These are phyloP conservation scores for Bombus consobrinus DNA, from an alignment of 1,140 invertebrate genomes.

Conservation along the genomic window DNA sequence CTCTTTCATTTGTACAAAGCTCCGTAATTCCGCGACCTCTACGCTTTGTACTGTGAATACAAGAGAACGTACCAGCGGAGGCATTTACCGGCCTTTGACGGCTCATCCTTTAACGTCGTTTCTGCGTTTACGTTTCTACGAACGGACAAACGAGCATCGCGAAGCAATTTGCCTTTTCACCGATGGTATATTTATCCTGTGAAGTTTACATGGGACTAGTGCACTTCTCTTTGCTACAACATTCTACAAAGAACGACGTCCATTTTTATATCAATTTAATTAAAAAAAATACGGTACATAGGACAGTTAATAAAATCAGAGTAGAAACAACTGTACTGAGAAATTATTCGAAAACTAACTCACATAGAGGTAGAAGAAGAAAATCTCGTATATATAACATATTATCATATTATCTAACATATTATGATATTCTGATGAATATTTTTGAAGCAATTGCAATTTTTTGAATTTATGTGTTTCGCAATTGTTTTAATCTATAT, in stretches of 20 bases:
- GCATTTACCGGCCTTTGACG: conserved; percentile 33
- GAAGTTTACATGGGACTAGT: background rate
- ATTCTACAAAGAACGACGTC: background rate
- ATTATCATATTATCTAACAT: too few relatives aligned
- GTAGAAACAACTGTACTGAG: too few relatives aligned
- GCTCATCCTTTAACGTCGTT: conserved; percentile 32
- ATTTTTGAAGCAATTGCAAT: too few relatives aligned
- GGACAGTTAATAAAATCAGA: too few relatives aligned
- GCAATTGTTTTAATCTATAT: too few relatives aligned
- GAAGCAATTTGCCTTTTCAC: conserved; percentile 35
- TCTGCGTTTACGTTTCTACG: conserved; percentile 23
- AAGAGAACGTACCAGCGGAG: background rate
- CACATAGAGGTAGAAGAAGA: too few relatives aligned
- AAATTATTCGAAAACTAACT: too few relatives aligned
- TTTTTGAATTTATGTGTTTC: too few relatives aligned
- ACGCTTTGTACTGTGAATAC: conserved; percentile 24
- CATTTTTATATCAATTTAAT: background rate
- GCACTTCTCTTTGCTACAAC: background rate
- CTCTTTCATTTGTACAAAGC: conserved; percentile 21
- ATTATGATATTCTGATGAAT: too few relatives aligned
- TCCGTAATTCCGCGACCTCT: conserved; percentile 14
- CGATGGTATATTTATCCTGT: conserved; percentile 5
- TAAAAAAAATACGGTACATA: too few relatives aligned
- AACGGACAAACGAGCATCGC: conserved; percentile 36
- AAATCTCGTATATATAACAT: too few relatives aligned